Evolutionary conservation across 2,113 vertebrate species (phyloP), one percentile per base, ranked within the genome.

Genomic region (Triplophysa tibetana): DNA sequence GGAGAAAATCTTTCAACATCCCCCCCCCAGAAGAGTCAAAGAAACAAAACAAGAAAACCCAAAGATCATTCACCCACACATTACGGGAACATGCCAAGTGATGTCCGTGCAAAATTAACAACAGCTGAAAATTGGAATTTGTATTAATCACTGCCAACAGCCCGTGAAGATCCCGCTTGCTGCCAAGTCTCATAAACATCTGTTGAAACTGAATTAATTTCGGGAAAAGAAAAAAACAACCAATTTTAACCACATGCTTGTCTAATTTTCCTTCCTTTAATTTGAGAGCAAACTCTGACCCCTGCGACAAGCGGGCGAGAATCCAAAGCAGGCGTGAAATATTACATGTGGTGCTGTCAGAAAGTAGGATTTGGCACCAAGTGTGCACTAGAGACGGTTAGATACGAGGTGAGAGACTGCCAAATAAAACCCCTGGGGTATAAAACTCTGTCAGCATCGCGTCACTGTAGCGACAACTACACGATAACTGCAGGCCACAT

Each of bases 141-240:
- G 74, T 84, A 74, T 82, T 82, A 82, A 86, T 84, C 81, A 70
- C 69, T 79, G 82, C 78, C 85, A 78, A 79, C 75, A 80, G 83
- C 78, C 85, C 17, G 48, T 70, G 75, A 81, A 67, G 75, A 80
- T 52, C 33, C 41, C 54, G 23, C 21, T 43, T 50, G 21, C 43
- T 82, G 81, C 82, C 85, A 82, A 72, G 61, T 23, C 78, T 75
- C 68, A 65, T 81, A 81, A 81, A 83, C 83, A 78, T 84, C 85
- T 80, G 82, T 56, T 65, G 68, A 78, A 82, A 75, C 72, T 45
- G 66, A 82, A 83, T 65, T 66, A 43, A 79, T 77, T 80, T 65
- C 72, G 67, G 33, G 16, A 2, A 33, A 65, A 62, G 10, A 66
- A 70, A 56, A 54, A 56, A 80, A 80, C 24, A 63, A 38, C 54